Evolutionary conservation across 2,888 invertebrate genomes (phyloP).

Genomic region (Chrysomela aeneicollis): DNA sequence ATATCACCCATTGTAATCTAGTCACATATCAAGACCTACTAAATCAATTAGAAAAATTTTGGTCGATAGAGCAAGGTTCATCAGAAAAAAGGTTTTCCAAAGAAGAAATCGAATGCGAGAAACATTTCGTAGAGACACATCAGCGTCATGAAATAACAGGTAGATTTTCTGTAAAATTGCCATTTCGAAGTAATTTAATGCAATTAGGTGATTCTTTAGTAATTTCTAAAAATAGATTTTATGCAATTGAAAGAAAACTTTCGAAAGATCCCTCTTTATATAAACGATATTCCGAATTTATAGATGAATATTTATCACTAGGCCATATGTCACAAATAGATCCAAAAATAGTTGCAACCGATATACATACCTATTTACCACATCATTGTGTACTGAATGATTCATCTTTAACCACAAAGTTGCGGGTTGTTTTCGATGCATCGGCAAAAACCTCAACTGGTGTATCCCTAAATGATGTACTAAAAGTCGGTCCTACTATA

Average conservation of each 20-base stretch:
- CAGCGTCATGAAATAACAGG: neutral
- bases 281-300: too few relatives aligned
- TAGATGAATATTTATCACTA: too few relatives aligned
- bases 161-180: neutral
- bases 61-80: neutral
- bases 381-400: too few relatives aligned
- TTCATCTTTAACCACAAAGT: neutral
- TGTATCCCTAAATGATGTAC: neutral
- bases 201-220: neutral
- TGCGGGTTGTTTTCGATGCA: neutral
- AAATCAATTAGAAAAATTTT: neutral
- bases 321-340: too few relatives aligned
- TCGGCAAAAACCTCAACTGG: neutral
- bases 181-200: neutral
- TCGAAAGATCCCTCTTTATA: too few relatives aligned
- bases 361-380: too few relatives aligned
- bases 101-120: neutral
- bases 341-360: too few relatives aligned
- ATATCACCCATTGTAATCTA: neutral
- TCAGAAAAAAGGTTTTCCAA: neutral
- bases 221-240: too few relatives aligned
- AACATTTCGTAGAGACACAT: neutral
- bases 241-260: too few relatives aligned
- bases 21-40: neutral
- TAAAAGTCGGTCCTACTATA: conserved; percentile 1